Evolutionary conservation across 1,140 invertebrate species (phyloP), one percentile per base, ranked within the genome.

Genomic region (Drosophila subpulchrella): DNA sequence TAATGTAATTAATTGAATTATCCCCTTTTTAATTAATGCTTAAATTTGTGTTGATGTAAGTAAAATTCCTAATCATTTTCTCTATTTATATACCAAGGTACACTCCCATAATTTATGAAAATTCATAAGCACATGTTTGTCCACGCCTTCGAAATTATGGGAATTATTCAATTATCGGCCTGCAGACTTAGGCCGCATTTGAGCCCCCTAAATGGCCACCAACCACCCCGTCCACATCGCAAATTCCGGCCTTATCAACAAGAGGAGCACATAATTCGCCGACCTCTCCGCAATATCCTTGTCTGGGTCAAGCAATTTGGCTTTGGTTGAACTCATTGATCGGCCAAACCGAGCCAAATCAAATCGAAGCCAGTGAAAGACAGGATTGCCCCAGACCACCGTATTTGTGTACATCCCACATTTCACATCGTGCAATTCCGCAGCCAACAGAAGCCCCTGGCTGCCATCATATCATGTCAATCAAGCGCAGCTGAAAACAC

Each of bases 391-490:
- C 39, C 39, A n/a, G n/a, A 15, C 8, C 8, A 4, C n/a, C n/a
- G 15, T 39, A 13, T n/a, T 6, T 39, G 13, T 7, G 27, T 15
- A 20, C 11, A 42, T 34, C 12, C 12, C 20, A 3, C 20, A 47
- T 6, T 12, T 55, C 59, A 58, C 36, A 41, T 58, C 60, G 51
- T 32, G 51, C 46, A 36, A 15, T 36, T 0, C 20, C 58, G 8
- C 7, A 11, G 8, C 11, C 27, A 15, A 12, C 41, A 24, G 36
- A 36, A 41, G 36, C 47, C 15, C 20, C 17, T 6, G 53, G 50
- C 58, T 65, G 75, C 68, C 79, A 61, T 61, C 81, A 59, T 67
- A 79, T 83, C 81, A 79, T 75, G 81, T 84, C 81, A 84, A 84
- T 84, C 81, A 84, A 51, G 72, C 66, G 59, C 76, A 76, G 66